Evolutionary conservation across 2,888 invertebrate genomes (phyloP).

Genomic region (Oxycera nigricornis): DNA sequence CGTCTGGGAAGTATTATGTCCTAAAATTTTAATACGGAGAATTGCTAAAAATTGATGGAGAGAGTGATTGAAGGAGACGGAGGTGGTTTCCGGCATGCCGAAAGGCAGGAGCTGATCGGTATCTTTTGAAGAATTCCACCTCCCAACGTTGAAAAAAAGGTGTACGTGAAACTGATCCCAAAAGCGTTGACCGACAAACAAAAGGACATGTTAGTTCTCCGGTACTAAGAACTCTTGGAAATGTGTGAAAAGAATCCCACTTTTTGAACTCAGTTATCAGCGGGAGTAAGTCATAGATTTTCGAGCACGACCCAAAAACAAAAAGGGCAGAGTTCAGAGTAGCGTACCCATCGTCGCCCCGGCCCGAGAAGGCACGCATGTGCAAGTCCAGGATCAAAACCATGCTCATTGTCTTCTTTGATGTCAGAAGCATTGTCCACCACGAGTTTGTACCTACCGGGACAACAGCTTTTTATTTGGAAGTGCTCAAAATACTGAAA

Average conservation of each 20-base stretch:
- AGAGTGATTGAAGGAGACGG: no score
- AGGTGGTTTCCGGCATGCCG: no score
- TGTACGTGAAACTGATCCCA: neutral
- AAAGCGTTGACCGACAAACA: neutral
- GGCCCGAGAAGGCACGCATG: neutral
- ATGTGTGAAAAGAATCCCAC: neutral
- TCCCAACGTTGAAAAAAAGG: no score
- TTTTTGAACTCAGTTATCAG: neutral
- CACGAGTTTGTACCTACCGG: neutral
- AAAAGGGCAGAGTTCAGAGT: neutral
- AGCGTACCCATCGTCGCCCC: neutral
- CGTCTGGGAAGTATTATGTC: no score
- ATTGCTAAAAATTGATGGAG: no score
- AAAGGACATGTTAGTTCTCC: neutral
- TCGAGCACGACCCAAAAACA: neutral
- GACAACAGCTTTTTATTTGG: neutral
- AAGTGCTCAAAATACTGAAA: neutral
- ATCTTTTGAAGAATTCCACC: no score
- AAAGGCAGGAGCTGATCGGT: no score
- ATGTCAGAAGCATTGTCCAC: no score
- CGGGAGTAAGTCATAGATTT: no score
- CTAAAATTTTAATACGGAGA: no score
- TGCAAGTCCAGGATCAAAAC: no score
- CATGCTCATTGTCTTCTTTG: no score
- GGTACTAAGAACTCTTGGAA: neutral